Evolutionary conservation across 2,888 invertebrate species (phyloP), one percentile per base, ranked within the genome.

Genomic region (Pristionchus japonicus): DNA sequence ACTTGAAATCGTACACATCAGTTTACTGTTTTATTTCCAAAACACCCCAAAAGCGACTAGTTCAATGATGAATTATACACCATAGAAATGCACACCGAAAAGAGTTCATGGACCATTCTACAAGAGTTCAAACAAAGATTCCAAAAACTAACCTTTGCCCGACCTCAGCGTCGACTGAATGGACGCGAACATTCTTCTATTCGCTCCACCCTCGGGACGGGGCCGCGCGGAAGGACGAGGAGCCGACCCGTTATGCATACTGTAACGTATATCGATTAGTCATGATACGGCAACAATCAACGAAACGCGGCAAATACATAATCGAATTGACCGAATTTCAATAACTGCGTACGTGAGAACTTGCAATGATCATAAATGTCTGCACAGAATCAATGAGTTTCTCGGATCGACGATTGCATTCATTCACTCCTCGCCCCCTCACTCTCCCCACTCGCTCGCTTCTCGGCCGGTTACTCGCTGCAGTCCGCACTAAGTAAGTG

Each of bases 131-230:
- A n/a, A n/a, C n/a, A n/a, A n/a, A n/a, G n/a, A n/a, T n/a, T n/a
- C n/a, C n/a, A n/a, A n/a, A n/a, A n/a, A n/a, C n/a, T 34, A 17
- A 84, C 64, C 85, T 47, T n/a, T 27, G n/a, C 52, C 52, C 20
- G 64, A 47, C 47, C 61, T 34, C 17, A 85, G 85, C 6, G 85
- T 64, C 4, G 85, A 85, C 85, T 85, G 85, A 17, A 85, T 85
- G 40, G 64, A 61, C 3, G 85, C 85, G 85, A 85, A 85, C 64
- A 85, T 61, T 6, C 85, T 9, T 2, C 27, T n/a, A 9, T 61
- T 64, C 15, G 49, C 52, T 6, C 40, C 15, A 20, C 85, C 34
- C 27, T 43, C 43, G 1, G 43, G 77, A 43, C 77, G 77, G n/a
- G 77, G 43, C 7, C 43, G 70, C 37, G 70, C 3, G 7, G 70